These are phyloP conservation scores for Actenoides lindsayi DNA, from an alignment of 2,113 vertebrate species.

Conservation along the genomic window DNA sequence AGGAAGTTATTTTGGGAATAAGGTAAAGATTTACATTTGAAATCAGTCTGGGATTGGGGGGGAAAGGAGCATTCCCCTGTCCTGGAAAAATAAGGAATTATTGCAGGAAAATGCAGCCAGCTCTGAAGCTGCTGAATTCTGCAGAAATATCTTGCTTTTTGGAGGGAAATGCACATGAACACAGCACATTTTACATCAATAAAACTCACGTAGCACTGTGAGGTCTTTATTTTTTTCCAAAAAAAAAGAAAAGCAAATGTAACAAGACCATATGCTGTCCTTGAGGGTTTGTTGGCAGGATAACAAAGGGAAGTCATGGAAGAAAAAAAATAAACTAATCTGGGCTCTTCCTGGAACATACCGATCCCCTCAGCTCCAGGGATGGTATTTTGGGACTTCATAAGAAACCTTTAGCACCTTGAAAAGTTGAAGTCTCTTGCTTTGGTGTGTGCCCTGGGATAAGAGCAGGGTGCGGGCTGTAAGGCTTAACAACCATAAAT, in stretches of 20 bases:
- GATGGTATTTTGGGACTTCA: constrained; percentile 43
- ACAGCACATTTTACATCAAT: neutral
- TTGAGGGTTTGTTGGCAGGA: constrained; percentile 47
- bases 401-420: constrained; percentile 23
- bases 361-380: constrained; percentile 34
- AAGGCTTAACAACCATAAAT: neutral
- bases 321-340: neutral
- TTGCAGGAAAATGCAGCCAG: neutral
- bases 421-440: neutral
- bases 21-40: neutral
- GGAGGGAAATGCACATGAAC: neutral
- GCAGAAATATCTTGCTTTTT: neutral
- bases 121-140: neutral
- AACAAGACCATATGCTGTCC: constrained; percentile 58
- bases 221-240: neutral
- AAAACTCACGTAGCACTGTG: neutral
- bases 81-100: neutral
- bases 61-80: neutral
- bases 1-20: neutral
- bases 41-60: neutral
- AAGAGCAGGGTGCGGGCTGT: neutral
- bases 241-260: neutral
- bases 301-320: constrained; percentile 34
- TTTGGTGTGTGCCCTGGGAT: neutral
- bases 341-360: constrained; percentile 51